phyloP scores from a whole-genome alignment of 2,888 invertebrate genomes.

The Poecilus cupreus region DNA sequence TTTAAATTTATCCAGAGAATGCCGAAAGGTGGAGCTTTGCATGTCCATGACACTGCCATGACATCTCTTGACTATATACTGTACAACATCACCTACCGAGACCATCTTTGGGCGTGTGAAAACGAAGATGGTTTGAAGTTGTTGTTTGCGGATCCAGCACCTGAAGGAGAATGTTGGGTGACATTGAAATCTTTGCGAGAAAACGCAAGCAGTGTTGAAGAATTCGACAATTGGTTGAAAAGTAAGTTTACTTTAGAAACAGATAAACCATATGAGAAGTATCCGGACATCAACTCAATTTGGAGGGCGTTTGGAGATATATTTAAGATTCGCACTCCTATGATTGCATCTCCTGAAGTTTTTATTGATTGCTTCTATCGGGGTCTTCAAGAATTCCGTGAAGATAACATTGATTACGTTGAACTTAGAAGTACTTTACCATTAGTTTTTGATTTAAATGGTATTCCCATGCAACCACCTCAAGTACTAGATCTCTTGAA shows the following conservation, averaged over 20 bases:
- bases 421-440: constrained; percentile 77
- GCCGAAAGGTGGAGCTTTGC: constrained; percentile 85
- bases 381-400: constrained; percentile 75
- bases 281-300: constrained; percentile 71
- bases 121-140: constrained; percentile 68
- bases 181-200: constrained; percentile 72
- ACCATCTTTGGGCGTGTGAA: constrained; percentile 75
- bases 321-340: constrained; percentile 75
- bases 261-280: constrained; percentile 66
- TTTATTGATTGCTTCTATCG: constrained; percentile 76
- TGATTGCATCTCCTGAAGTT: constrained; percentile 75
- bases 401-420: constrained; percentile 79
- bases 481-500: constrained; percentile 75
- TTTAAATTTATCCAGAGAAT: constrained; percentile 79
- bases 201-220: constrained; percentile 62
- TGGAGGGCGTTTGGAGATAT: constrained; percentile 76
- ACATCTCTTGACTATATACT: constrained; percentile 79
- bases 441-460: constrained; percentile 76
- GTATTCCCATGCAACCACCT: constrained; percentile 72
- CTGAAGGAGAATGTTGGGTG: constrained; percentile 71
- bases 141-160: constrained; percentile 63
- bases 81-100: constrained; percentile 77
- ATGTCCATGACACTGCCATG: constrained; percentile 81
- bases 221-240: constrained; percentile 62
- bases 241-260: constrained; percentile 65